Evolutionary conservation across 2,113 vertebrate genomes (phyloP), one percentile per base, ranked within the genome.

Genomic region (Campylomormyrus numenius): DNA sequence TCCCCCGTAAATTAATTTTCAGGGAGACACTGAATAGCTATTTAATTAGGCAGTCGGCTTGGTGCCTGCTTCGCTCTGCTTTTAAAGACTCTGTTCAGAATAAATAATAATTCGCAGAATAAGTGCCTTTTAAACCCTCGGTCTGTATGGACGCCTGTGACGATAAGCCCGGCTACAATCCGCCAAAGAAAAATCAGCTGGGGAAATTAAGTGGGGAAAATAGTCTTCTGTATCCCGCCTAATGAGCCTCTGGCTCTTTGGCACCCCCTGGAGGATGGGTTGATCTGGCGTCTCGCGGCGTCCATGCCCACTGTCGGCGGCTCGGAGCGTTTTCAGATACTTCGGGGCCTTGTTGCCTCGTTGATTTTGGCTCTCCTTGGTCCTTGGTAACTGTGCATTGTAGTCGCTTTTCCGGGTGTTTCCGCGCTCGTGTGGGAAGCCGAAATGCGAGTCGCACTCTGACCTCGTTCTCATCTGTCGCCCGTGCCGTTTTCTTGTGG

Each of bases 21-120:
- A 85, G 89, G 58, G 10, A 90, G 89, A 45, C 15, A 74, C 90
- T 92, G 93, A 93, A 91, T 90, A 90, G 92, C 89, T 80, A 88
- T 93, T 92, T 93, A 93, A 93, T 93, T 93, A 91, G 91, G 90
- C 91, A 92, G 91, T 90, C 74, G 90, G 90, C 92, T 91, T 92
- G 90, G 89, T 92, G 89, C 84, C 31, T 39, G 62, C 89, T 90
- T 90, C 84, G 45, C 42, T 10, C 53, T 80, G 86, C 27, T 91
- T 89, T 90, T 88, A 89, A 89, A 93, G 91, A 90, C 80, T 89
- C 90, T 91, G 91, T 93, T 93, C 92, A 91, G 93, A 93, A 93
- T 93, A 92, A 93, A 92, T 93, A 93, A 93, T 91, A 90, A 89
- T 88, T 88, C 45, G 56, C 89, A 35, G 88, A 92, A 91, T 48